Evolutionary conservation across 2,888 invertebrate genomes (phyloP).

Genomic region (Drosophila nr. perissopoda): DNA sequence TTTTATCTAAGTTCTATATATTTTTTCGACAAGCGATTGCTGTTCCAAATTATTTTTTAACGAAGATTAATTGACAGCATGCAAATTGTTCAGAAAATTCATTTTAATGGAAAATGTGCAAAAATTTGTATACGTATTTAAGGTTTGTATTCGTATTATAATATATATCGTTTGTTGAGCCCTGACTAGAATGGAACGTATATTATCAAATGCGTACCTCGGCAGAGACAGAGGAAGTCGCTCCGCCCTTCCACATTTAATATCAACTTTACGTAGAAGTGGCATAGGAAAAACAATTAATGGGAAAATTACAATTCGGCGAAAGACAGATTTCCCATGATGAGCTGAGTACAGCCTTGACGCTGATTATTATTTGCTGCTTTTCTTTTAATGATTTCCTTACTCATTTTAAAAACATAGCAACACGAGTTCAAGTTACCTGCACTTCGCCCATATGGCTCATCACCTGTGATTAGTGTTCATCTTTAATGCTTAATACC

Average conservation of each 20-base stretch:
- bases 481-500: background rate
- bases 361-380: background rate
- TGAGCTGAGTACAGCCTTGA: background rate
- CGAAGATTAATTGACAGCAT: background rate
- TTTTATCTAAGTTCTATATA: background rate
- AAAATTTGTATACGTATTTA: background rate
- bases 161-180: background rate
- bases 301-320: background rate
- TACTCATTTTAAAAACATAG: background rate
- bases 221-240: background rate
- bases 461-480: background rate
- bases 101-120: background rate
- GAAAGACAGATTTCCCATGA: background rate
- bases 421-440: background rate
- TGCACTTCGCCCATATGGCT: background rate
- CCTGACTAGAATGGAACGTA: background rate
- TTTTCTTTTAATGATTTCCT: background rate
- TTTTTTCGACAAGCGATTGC: background rate
- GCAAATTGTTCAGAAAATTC: background rate
- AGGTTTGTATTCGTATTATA: too few species aligned
- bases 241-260: fast-evolving
- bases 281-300: background rate
- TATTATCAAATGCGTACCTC: background rate
- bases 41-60: background rate
- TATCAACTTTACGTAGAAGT: background rate